These are phyloP conservation scores for Catharus bicknelli DNA, from an alignment of 2,113 vertebrate species.

Conservation along the genomic window DNA sequence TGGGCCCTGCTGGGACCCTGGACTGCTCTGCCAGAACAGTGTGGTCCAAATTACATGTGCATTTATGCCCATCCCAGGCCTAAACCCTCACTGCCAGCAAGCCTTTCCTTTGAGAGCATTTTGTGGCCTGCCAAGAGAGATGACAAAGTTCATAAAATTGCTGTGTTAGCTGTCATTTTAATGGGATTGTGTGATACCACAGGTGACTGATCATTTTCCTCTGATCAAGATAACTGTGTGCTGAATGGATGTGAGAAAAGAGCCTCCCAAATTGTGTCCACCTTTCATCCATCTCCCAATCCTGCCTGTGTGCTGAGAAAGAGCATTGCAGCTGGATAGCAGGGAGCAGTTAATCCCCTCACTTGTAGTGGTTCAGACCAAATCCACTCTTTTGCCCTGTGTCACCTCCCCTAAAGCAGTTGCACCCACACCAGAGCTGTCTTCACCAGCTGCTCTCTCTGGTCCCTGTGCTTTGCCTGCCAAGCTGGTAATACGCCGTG, in stretches of 20 bases:
- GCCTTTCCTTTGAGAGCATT: not conserved
- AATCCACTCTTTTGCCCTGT: not conserved
- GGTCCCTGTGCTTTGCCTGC: not conserved
- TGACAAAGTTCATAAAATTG: not conserved
- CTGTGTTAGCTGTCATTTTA: not conserved
- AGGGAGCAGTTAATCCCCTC: not conserved
- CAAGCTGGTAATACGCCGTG: not conserved
- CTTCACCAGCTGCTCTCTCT: not conserved
- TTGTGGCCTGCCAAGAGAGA: not conserved
- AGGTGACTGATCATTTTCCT: not conserved
- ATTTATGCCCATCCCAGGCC: not conserved
- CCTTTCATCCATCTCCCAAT: not conserved
- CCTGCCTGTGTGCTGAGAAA: not conserved
- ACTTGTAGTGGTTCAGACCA: not conserved
- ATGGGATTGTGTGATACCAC: not conserved
- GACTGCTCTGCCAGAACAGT: not conserved
- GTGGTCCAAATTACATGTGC: rapidly evolving
- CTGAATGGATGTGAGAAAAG: not conserved
- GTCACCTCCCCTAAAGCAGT: not conserved
- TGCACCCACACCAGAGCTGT: not conserved
- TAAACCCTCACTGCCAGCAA: not conserved
- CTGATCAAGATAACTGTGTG: not conserved
- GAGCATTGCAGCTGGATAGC: not conserved
- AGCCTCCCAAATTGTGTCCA: not conserved
- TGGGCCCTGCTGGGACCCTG: not conserved